A percentile compares a stretch with the other conserved stretches of the same genome.
phyloP scores from a whole-genome alignment of 1,140 invertebrate species.

The Neotoxoptera formosana region DNA sequence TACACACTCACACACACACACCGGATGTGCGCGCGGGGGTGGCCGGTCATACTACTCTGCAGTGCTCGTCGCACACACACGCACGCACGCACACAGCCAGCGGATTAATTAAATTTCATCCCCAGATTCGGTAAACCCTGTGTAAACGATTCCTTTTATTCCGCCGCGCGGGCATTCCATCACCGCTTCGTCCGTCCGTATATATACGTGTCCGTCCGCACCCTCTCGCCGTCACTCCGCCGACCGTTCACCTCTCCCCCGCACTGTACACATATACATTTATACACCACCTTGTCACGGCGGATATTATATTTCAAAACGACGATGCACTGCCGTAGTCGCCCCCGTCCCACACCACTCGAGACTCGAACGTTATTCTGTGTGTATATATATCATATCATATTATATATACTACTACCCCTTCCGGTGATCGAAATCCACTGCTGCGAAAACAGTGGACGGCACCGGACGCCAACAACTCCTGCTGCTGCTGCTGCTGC shows the following conservation, averaged over 20 bases:
- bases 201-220: background rate
- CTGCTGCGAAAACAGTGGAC: background rate
- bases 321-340: background rate
- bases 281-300: background rate
- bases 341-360: background rate
- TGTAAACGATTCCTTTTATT: constrained; percentile 56
- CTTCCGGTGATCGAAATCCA: background rate
- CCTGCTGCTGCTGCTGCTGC: no score
- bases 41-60: background rate
- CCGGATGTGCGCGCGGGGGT: constrained; percentile 4
- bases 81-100: background rate
- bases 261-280: background rate
- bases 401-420: background rate
- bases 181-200: background rate
- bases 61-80: background rate
- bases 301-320: constrained; percentile 53
- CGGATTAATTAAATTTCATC: constrained; percentile 56
- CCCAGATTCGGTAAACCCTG: constrained; percentile 37
- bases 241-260: background rate
- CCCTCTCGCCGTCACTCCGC: no score
- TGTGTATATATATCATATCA: background rate
- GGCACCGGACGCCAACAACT: background rate
- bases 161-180: constrained; percentile 41
- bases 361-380: background rate
- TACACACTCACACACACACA: constrained; percentile 31